phyloP scores from a whole-genome alignment of 2,797 vertebrate genomes.

The Amblyraja radiata region DNA sequence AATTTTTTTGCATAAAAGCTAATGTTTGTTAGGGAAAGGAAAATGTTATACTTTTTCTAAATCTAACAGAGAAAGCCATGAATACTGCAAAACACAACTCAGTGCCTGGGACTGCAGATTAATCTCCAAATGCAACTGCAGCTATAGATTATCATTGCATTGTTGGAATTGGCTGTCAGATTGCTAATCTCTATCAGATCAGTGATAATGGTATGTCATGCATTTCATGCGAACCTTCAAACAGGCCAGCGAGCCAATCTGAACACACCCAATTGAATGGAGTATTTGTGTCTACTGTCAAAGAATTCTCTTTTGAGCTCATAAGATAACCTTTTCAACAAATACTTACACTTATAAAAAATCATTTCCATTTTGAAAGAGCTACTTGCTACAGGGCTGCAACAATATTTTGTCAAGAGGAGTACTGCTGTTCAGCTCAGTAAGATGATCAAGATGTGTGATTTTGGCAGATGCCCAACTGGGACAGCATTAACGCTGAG shows the following conservation, averaged over 20 bases:
- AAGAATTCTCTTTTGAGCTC: slow-evolving; percentile 27
- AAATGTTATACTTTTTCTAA: not conserved
- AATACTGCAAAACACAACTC: not conserved
- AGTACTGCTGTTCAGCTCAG: not conserved
- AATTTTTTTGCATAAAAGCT: not conserved
- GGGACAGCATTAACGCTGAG: not conserved
- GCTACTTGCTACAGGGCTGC: not conserved
- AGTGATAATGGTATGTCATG: not conserved
- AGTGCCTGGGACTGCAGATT: not conserved
- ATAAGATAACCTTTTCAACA: slow-evolving; percentile 29
- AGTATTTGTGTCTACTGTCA: not conserved
- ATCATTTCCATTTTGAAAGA: slow-evolving; percentile 17
- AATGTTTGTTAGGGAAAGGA: not conserved
- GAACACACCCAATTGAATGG: not conserved
- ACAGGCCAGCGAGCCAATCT: not conserved
- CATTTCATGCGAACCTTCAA: not conserved
- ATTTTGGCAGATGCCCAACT: not conserved
- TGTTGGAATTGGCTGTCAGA: not conserved
- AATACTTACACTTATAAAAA: slow-evolving; percentile 7
- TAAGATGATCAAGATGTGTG: not conserved
- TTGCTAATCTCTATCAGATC: slow-evolving; percentile 1
- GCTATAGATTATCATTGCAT: not conserved
- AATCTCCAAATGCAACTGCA: not conserved
- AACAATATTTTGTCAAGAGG: not conserved
- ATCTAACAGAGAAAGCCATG: not conserved